Base-by-base conservation (phyloP, 2,888 invertebrate species). In the Gastracanthus pulcherrimus region DNA sequence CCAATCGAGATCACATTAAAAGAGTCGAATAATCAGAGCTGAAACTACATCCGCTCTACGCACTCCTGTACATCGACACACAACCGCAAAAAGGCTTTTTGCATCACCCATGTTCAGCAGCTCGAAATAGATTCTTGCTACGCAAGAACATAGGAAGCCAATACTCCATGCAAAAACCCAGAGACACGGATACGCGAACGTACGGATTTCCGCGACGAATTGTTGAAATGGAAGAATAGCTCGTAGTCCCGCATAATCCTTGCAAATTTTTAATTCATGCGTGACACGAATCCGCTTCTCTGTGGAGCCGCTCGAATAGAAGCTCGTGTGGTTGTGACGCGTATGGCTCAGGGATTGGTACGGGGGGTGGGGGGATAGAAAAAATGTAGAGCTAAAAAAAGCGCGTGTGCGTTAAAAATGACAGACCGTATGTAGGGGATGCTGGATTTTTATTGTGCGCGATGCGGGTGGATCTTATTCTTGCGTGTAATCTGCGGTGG, bases 221-320 rank as follows among this genome's bases (percentile, higher is more conserved):
- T 9, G 29, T 9, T 26, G 23, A 26, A 26, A 58, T 13, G 29
- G 60, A 31, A 62, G 1, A 62, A 31, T 31, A 34, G 34, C 19
- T 34, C 16, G 1, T 16, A 7, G 19, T n/a, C 48, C n/a, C 6
- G 6, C 6, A 4, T 62, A 62, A 62, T 62, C n/a, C 60, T 34
- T n/a, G 34, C 34, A 34, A 62, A 62, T 62, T 62, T 62, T 62
- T 62, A 62, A 62, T 62, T 62, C 60, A 62, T 62, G 60, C 60
- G 60, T 62, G 60, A 6, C 7, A 3, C 16, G 16, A n/a, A 16
- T 26, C 31, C 23, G 38, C 13, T n/a, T n/a, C n/a, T n/a, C n/a
- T n/a, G n/a, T n/a, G n/a, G n/a, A n/a, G n/a, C n/a, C n/a, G n/a
- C n/a, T n/a, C n/a, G n/a, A n/a, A n/a, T n/a, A n/a, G n/a, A n/a